These are phyloP conservation scores for Blastobasis lacticolella DNA, from an alignment of 2,888 invertebrate species.

Conservation along the genomic window DNA sequence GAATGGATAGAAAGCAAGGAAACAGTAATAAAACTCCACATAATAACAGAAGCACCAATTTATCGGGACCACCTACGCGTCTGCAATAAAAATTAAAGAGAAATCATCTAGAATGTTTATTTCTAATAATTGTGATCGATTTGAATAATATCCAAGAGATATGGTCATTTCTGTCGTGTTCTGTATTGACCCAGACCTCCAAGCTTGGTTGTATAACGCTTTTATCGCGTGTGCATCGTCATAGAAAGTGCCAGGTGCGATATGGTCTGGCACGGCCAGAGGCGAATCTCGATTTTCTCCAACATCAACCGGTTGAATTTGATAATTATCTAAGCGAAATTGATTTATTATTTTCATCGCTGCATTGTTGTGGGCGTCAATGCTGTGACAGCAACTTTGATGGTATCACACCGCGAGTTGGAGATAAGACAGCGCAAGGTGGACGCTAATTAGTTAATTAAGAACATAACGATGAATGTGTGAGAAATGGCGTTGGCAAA, in stretches of 20 bases:
- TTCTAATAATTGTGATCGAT: constrained; percentile 4
- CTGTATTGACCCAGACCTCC: constrained; percentile 56
- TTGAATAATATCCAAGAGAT: constrained; percentile 2
- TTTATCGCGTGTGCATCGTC: constrained; percentile 38
- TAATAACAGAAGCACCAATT: too few species aligned
- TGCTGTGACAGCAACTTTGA: background rate
- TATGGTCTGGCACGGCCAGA: constrained; percentile 18
- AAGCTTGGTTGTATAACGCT: constrained; percentile 36
- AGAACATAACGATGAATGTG: too few species aligned
- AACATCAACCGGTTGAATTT: background rate
- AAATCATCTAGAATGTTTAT: too few species aligned
- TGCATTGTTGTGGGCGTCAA: background rate
- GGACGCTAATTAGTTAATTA: too few species aligned
- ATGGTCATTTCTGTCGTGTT: constrained; percentile 18
- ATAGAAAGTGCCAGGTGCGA: constrained; percentile 44
- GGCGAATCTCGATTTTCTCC: constrained; percentile 52
- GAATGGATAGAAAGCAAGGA: too few species aligned
- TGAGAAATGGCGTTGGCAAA: too few species aligned
- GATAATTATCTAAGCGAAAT: background rate
- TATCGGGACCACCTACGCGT: too few species aligned
- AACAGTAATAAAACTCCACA: too few species aligned
- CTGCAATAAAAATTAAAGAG: too few species aligned
- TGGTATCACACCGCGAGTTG: background rate
- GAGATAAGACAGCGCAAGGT: too few species aligned
- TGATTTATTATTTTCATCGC: background rate